phyloP scores from a whole-genome alignment of 2,888 invertebrate species.

The Drosophila pegasa region DNA sequence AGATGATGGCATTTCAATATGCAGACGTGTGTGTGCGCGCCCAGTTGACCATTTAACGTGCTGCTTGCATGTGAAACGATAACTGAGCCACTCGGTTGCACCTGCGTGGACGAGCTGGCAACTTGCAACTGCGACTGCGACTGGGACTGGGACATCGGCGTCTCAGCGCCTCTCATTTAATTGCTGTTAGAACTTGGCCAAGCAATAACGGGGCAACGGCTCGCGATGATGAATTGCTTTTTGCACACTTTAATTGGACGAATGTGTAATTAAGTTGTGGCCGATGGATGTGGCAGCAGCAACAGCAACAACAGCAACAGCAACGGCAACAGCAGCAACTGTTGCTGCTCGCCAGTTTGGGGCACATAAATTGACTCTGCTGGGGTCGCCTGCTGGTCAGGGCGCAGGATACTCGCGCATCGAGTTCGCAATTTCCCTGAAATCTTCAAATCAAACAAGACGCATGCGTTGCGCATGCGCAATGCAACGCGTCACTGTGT shows the following conservation, averaged over 20 bases:
- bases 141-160: slow-evolving; percentile 8
- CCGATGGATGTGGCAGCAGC: slow-evolving; percentile 35
- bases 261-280: slow-evolving; percentile 83
- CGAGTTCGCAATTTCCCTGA: slow-evolving; percentile 72
- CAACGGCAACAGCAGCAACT: not conserved
- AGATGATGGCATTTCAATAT: slow-evolving; percentile 67
- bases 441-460: slow-evolving; percentile 83
- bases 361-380: slow-evolving; percentile 56
- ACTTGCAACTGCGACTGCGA: slow-evolving; percentile 5
- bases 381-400: slow-evolving; percentile 25
- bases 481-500: slow-evolving; percentile 47
- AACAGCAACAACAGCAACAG: slow-evolving; percentile 1
- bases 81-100: slow-evolving; percentile 60
- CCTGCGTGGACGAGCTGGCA: slow-evolving; percentile 60
- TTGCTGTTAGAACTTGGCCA: slow-evolving; percentile 71
- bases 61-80: slow-evolving; percentile 78
- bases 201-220: slow-evolving; percentile 58
- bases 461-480: slow-evolving; percentile 82
- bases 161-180: slow-evolving; percentile 54
- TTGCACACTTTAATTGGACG: slow-evolving; percentile 82
- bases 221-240: slow-evolving; percentile 82
- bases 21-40: slow-evolving; percentile 40
- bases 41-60: slow-evolving; percentile 70
- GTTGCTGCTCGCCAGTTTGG: slow-evolving; percentile 19
- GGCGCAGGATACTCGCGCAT: slow-evolving; percentile 34